A percentile compares a stretch with the other conserved stretches of the same genome.
phyloP scores from a whole-genome alignment of 2,888 invertebrate genomes.

The Lissocephala sabroskyi region DNA sequence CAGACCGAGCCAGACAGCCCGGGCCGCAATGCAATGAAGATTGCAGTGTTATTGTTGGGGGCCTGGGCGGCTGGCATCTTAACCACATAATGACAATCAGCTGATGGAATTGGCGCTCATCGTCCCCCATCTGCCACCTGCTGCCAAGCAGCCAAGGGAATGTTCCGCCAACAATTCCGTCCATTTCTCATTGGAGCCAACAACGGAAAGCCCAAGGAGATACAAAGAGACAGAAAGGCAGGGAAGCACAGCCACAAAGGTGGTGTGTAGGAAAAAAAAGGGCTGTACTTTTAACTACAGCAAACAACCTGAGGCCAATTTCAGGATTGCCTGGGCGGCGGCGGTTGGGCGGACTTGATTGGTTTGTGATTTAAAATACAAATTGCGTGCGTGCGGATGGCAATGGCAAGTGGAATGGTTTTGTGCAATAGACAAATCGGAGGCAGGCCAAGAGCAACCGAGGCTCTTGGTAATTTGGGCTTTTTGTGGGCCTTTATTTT shows the following conservation, averaged over 20 bases:
- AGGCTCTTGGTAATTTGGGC: too few relatives aligned
- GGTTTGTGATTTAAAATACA: slow-evolving; percentile 52
- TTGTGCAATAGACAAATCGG: too few relatives aligned
- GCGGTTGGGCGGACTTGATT: slow-evolving; percentile 18
- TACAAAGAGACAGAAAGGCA: too few relatives aligned
- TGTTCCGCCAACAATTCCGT: too few relatives aligned
- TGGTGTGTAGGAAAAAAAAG: too few relatives aligned
- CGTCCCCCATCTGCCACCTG: too few relatives aligned
- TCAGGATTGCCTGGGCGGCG: neutral
- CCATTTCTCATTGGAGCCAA: slow-evolving; percentile 56
- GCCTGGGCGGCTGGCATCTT: slow-evolving; percentile 52
- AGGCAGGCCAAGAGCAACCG: too few relatives aligned
- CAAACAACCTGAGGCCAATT: neutral
- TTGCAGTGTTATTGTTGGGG: too few relatives aligned
- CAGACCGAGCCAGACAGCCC: neutral
- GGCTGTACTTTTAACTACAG: neutral
- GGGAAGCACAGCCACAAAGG: too few relatives aligned
- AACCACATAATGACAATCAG: slow-evolving; percentile 59
- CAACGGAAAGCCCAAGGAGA: too few relatives aligned
- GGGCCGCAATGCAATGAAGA: too few relatives aligned
- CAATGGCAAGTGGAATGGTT: slow-evolving; percentile 12
- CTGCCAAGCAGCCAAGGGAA: too few relatives aligned
- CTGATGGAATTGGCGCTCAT: slow-evolving; percentile 47
- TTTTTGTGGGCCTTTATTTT: slow-evolving; percentile 31
- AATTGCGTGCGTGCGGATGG: slow-evolving; percentile 15